Percentiles rank a stretch among this genome's conserved stretches.
Conservation (phyloP, 2,113 vertebrate species). For the Pseudorectes ferrugineus region DNA sequence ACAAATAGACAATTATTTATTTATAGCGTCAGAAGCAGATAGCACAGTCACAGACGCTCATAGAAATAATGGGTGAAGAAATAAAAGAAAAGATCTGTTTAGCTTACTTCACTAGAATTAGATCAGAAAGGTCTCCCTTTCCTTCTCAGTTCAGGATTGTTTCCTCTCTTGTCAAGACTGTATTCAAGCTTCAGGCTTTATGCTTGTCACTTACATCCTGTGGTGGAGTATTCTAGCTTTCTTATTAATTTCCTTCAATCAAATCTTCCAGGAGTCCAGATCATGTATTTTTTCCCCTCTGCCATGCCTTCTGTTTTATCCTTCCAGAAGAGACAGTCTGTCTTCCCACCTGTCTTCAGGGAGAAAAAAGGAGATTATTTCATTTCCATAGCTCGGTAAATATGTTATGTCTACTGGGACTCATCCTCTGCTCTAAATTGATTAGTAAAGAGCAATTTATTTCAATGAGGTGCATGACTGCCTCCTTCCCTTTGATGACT, state of each 20-base stretch:
- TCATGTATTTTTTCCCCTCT: background rate
- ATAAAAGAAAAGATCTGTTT: background rate
- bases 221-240: background rate
- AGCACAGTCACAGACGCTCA: background rate
- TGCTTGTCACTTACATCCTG: background rate
- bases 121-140: background rate
- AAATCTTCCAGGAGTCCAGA: background rate
- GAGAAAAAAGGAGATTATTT: background rate
- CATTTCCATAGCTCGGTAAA: background rate
- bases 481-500: background rate
- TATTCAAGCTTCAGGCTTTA: background rate
- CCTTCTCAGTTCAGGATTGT: background rate
- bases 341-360: background rate
- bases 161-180: background rate
- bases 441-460: background rate
- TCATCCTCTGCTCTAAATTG: background rate
- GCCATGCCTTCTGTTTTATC: background rate
- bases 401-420: background rate
- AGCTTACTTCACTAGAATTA: background rate
- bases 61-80: background rate
- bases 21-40: background rate
- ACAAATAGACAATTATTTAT: background rate
- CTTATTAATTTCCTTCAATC: background rate
- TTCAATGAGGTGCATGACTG: background rate
- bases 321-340: background rate